phyloP scores from a whole-genome alignment of 2,797 vertebrate genomes.

The Phaenicophaeus curvirostris region DNA sequence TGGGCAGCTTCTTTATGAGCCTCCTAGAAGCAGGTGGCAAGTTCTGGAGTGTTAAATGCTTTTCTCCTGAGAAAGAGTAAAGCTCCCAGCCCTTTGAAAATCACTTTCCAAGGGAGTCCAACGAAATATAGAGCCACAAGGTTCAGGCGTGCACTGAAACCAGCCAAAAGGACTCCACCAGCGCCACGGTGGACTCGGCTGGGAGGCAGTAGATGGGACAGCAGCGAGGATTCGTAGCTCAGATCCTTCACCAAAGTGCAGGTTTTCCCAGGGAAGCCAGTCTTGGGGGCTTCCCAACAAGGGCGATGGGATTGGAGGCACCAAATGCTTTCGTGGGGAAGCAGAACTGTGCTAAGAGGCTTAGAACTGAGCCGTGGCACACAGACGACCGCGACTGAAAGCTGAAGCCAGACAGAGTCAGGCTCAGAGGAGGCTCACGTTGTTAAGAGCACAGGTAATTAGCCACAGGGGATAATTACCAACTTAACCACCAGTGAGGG shows the following conservation, averaged over 20 bases:
- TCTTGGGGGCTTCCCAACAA: not conserved
- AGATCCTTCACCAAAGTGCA: not conserved
- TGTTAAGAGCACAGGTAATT: constrained; percentile 56
- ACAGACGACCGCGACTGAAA: not conserved
- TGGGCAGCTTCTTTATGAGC: not conserved
- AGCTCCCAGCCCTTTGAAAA: not conserved
- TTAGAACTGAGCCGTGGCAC: not conserved
- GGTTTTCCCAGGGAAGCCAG: not conserved
- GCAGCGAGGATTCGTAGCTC: not conserved
- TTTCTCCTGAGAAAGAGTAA: not conserved
- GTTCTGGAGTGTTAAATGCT: not conserved
- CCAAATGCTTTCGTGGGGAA: not conserved
- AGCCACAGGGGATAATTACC: constrained; percentile 28
- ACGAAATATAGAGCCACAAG: not conserved
- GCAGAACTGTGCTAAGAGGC: not conserved
- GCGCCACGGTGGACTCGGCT: not conserved
- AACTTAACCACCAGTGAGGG: constrained; percentile 3
- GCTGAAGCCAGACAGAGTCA: not conserved
- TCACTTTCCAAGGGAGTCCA: not conserved
- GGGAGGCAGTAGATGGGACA: not conserved
- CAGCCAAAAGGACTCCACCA: not conserved
- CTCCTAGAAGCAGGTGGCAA: not conserved
- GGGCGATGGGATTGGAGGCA: not conserved
- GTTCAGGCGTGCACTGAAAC: not conserved
- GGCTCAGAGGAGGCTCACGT: not conserved